These are phyloP conservation scores for Mus caroli DNA, from an alignment of 2,797 vertebrate genomes.

Conservation along the genomic window DNA sequence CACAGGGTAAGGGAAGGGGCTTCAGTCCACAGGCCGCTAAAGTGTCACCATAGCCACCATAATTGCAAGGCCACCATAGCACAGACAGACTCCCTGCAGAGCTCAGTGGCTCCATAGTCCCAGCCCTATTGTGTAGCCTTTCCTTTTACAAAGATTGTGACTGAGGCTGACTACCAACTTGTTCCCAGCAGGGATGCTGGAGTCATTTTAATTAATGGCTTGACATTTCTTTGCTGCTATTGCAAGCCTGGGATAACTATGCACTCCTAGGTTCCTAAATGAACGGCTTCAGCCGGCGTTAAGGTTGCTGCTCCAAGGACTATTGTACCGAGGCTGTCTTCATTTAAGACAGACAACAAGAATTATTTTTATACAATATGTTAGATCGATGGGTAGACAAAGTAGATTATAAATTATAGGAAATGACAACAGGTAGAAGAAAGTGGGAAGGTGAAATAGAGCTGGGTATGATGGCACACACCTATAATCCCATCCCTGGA, in stretches of 20 bases:
- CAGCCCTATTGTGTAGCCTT: background rate
- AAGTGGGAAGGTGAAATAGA: background rate
- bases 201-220: background rate
- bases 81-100: background rate
- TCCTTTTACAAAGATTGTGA: constrained; percentile 64
- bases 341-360: constrained; percentile 37
- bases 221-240: constrained; percentile 43
- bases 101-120: background rate
- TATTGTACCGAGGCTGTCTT: background rate
- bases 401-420: background rate
- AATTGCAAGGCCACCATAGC: background rate
- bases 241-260: constrained; percentile 19
- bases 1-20: background rate
- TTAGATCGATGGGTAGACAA: background rate
- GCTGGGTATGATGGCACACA: background rate
- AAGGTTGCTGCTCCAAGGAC: background rate
- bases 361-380: constrained; percentile 5
- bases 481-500: background rate
- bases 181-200: constrained; percentile 13
- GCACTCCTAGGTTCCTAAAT: constrained; percentile 18
- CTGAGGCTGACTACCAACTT: constrained; percentile 51
- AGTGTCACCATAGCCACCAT: background rate
- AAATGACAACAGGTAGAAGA: constrained; percentile 16
- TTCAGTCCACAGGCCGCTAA: fast-evolving
- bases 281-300: constrained; percentile 12